phyloP scores from a whole-genome alignment of 1,140 invertebrate species.

The Drosophila subpulchrella region DNA sequence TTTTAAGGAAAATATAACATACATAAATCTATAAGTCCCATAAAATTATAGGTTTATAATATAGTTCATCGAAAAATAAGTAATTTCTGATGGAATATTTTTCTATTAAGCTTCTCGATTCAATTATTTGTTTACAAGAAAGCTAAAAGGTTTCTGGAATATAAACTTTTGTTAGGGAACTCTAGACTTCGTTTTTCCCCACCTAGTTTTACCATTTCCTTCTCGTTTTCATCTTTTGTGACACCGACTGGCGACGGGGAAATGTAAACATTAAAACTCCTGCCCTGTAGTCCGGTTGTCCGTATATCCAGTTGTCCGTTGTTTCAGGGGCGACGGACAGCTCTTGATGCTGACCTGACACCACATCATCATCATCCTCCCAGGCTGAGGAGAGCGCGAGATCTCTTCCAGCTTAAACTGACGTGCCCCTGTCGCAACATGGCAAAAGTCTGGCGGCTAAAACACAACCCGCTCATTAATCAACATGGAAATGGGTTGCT shows the following conservation, averaged over 20 bases:
- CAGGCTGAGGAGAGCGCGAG: conserved; percentile 32
- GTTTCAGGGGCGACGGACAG: conserved; percentile 34
- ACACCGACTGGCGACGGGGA: conserved; percentile 40
- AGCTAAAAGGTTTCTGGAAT: not conserved
- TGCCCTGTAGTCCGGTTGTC: conserved; percentile 17
- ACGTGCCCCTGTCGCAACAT: conserved; percentile 56
- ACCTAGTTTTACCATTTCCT: not conserved
- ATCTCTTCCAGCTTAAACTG: conserved; percentile 48
- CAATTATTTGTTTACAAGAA: no score
- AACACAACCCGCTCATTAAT: conserved; percentile 60
- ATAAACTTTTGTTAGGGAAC: conserved; percentile 1
- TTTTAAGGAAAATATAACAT: no score
- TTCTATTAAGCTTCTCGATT: no score
- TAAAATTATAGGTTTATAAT: no score
- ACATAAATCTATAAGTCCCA: no score
- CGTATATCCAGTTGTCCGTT: conserved; percentile 17
- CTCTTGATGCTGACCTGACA: conserved; percentile 51
- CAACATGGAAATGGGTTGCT: conserved; percentile 37
- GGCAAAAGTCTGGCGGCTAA: conserved; percentile 50
- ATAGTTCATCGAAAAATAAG: no score
- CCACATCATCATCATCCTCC: conserved; percentile 36
- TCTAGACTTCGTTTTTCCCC: not conserved
- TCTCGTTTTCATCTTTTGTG: conserved; percentile 11
- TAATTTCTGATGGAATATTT: no score
- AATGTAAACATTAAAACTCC: conserved; percentile 47